A percentile compares a stretch with the other conserved stretches of the same genome.
Conservation (phyloP, 1,140 invertebrate species). For the Nasonia giraulti region DNA sequence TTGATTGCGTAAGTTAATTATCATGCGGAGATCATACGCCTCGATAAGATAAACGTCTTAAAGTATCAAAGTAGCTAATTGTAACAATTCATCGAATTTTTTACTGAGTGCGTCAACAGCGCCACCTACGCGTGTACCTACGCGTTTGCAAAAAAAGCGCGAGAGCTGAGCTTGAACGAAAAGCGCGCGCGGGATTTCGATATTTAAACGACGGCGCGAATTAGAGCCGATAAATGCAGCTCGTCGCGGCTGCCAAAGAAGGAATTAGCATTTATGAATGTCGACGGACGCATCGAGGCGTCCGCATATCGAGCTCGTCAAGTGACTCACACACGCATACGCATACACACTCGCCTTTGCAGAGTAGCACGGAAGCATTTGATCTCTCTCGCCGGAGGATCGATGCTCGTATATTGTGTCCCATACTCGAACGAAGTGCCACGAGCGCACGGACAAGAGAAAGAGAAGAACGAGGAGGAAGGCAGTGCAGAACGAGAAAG, state of each 20-base stretch:
- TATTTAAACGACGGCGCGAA: neutral
- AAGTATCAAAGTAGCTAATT: neutral
- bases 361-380: conserved; percentile 28
- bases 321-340: neutral
- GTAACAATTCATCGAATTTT: no score
- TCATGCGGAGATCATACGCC: neutral
- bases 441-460: conserved; percentile 52
- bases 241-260: conserved; percentile 18
- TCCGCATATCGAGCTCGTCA: conserved; percentile 23
- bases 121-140: no score
- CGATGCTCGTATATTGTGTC: conserved; percentile 54
- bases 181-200: no score
- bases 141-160: neutral
- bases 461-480: neutral
- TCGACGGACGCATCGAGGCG: conserved; percentile 37
- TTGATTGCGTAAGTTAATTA: conserved; percentile 1
- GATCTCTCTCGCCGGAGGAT: conserved; percentile 28
- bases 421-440: conserved; percentile 34
- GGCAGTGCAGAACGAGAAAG: neutral
- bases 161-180: no score
- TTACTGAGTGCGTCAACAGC: no score
- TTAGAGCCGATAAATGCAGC: conserved; percentile 36
- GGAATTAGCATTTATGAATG: conserved; percentile 49
- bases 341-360: neutral
- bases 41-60: conserved; percentile 1